Percentiles rank a stretch among this genome's conserved stretches.
phyloP scores from a whole-genome alignment of 2,888 invertebrate species.

The Copidosoma aretas region DNA sequence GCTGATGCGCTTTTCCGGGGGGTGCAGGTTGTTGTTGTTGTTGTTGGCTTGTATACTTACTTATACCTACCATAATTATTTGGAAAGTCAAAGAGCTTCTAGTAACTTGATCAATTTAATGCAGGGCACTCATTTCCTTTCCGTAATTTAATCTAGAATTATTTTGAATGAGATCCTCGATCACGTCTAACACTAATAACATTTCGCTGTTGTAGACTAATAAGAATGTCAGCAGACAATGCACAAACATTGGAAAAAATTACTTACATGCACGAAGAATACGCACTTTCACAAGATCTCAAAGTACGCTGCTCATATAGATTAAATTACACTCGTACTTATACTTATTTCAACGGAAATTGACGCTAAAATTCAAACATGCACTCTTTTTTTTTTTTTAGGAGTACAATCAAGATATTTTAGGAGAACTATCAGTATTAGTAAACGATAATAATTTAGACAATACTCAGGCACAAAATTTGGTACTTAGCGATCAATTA shows the following conservation, averaged over 20 bases:
- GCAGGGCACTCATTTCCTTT: too few relatives aligned
- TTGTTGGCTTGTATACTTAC: too few relatives aligned
- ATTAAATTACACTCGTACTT: background rate
- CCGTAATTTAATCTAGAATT: too few relatives aligned
- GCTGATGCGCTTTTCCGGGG: too few relatives aligned
- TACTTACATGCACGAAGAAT: conserved; percentile 46
- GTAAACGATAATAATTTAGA: conserved; percentile 50
- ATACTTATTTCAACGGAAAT: too few relatives aligned
- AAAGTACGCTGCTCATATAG: conserved; percentile 45
- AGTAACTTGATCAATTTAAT: too few relatives aligned
- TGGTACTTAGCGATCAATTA: conserved; percentile 54
- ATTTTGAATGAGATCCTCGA: too few relatives aligned
- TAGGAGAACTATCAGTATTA: conserved; percentile 55
- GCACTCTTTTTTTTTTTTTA: conserved; percentile 29
- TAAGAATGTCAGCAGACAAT: conserved; percentile 52
- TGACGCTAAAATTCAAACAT: conserved; percentile 1
- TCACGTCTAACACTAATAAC: too few relatives aligned
- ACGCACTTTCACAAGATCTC: conserved; percentile 48
- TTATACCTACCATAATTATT: too few relatives aligned
- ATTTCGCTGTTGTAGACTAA: conserved; percentile 30
- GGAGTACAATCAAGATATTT: conserved; percentile 50
- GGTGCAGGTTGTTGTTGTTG: too few relatives aligned
- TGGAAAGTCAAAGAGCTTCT: too few relatives aligned
- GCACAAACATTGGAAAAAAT: conserved; percentile 48
- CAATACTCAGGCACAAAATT: conserved; percentile 47